A percentile compares a stretch with the other conserved stretches of the same genome.
Conservation (phyloP, 2,888 invertebrate genomes). For the Tryphoninae sp. region DNA sequence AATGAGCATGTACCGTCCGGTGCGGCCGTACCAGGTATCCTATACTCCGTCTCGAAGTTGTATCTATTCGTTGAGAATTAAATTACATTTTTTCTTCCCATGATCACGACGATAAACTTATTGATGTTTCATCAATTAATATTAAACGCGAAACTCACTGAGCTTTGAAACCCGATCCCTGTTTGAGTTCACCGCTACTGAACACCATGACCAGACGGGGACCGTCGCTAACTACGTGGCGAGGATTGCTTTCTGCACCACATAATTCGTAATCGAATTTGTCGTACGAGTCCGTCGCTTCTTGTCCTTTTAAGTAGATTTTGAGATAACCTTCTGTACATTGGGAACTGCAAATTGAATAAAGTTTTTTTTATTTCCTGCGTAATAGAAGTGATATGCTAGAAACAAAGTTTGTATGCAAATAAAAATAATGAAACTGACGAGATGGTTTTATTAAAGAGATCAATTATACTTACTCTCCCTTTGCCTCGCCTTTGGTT, state of each 20-base stretch:
- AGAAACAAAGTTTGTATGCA: neutral
- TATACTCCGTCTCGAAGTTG: constrained; percentile 89
- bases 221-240: constrained; percentile 92
- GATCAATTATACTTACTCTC: constrained; percentile 87
- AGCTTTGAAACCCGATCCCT: constrained; percentile 95
- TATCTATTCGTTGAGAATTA: constrained; percentile 76
- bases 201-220: constrained; percentile 97
- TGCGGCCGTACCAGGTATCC: constrained; percentile 96
- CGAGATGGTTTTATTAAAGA: neutral
- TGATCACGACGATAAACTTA: neutral
- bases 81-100: neutral
- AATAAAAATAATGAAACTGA: neutral
- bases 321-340: constrained; percentile 96
- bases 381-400: neutral
- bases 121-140: neutral
- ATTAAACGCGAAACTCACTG: constrained; percentile 81
- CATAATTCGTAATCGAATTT: constrained; percentile 97
- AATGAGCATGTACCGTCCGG: constrained; percentile 96
- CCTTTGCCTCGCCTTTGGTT: constrained; percentile 89
- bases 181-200: constrained; percentile 92
- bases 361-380: neutral
- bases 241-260: constrained; percentile 90
- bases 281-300: constrained; percentile 95
- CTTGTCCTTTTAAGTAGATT: constrained; percentile 95
- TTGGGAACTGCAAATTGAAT: constrained; percentile 79